Conservation (phyloP, 2,797 vertebrate species). For the Leptoclinus maculatus region DNA sequence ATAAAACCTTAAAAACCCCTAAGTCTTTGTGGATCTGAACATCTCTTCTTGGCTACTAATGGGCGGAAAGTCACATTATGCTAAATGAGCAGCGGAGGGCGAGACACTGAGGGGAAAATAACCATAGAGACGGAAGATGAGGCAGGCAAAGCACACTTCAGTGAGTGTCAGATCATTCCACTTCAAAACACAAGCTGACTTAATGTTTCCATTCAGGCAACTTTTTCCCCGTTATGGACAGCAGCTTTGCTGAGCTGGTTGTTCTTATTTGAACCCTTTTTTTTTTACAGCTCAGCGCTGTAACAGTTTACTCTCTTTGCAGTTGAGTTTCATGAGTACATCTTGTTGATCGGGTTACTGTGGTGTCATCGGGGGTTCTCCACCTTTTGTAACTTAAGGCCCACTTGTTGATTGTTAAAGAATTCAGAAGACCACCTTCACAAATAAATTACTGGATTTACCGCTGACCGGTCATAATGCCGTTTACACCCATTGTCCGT, state of each 20-base stretch:
- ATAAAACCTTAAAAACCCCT: background rate
- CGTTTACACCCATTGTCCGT: no score
- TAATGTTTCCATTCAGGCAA: conserved; percentile 19
- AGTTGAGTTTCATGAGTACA: background rate
- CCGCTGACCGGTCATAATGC: no score
- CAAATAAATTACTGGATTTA: background rate
- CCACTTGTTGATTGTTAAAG: background rate
- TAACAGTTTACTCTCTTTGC: background rate
- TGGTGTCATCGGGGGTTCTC: background rate
- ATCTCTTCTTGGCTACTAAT: conserved; percentile 19
- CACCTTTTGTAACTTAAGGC: background rate
- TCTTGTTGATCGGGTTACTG: background rate
- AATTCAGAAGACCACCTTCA: background rate
- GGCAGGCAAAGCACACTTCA: conserved; percentile 31
- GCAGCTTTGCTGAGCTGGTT: background rate
- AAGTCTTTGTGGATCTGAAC: conserved; percentile 12
- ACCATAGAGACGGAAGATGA: conserved; percentile 38
- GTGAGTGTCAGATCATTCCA: conserved; percentile 36
- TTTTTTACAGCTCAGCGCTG: background rate
- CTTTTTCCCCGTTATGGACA: conserved; percentile 9
- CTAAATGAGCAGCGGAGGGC: conserved; percentile 38
- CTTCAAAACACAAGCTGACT: conserved; percentile 48
- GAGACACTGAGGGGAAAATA: conserved; percentile 22
- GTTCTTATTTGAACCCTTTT: conserved; percentile 19
- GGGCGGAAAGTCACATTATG: conserved; percentile 37